Conservation (phyloP, 1,140 invertebrate genomes). For the Pseudomyrmex dendroicus region DNA sequence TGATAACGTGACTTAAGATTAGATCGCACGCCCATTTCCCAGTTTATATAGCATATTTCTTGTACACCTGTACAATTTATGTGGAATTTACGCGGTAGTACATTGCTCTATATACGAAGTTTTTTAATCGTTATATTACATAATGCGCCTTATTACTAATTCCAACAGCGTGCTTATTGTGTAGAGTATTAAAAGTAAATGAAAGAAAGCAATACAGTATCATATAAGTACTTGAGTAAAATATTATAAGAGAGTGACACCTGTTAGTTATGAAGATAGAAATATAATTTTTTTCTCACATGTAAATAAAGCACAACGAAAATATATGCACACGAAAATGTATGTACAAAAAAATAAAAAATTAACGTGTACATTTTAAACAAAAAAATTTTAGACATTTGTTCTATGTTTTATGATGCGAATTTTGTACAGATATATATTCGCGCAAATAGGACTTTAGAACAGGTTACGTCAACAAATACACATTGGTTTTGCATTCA, state of each 20-base stretch:
- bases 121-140: constrained; percentile 13
- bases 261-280: constrained; percentile 74
- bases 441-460: neutral
- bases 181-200: constrained; percentile 55
- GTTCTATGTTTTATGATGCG: neutral
- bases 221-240: constrained; percentile 77
- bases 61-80: constrained; percentile 19
- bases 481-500: neutral
- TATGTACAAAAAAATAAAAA: neutral
- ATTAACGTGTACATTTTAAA: neutral
- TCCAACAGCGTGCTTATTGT: constrained; percentile 4
- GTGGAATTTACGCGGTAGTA: constrained; percentile 16
- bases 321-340: constrained; percentile 73
- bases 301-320: constrained; percentile 68
- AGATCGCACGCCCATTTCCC: constrained; percentile 62
- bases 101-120: constrained; percentile 25
- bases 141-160: constrained; percentile 34
- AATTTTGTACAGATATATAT: neutral
- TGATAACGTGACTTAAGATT: constrained; percentile 60
- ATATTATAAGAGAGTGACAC: constrained; percentile 61
- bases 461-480: neutral
- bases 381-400: neutral
- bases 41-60: constrained; percentile 48
- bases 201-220: constrained; percentile 40
- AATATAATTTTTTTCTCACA: constrained; percentile 75